These are phyloP conservation scores for Gambusia holbrooki DNA, from an alignment of 2,113 vertebrate genomes.

Conservation along the genomic window DNA sequence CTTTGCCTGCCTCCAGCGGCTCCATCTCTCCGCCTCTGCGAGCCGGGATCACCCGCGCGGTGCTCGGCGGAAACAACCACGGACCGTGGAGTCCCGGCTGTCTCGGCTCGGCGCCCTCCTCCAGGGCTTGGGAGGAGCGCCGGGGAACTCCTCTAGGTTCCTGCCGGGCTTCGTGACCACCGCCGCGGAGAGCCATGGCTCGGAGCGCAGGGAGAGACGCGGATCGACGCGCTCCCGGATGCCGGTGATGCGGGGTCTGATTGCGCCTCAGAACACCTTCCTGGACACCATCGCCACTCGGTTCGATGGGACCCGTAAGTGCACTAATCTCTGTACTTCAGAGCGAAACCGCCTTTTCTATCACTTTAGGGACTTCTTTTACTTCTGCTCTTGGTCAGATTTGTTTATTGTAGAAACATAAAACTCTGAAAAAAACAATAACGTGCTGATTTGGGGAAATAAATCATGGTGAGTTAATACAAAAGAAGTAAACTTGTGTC, in stretches of 20 bases:
- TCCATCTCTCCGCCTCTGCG: conserved; percentile 28
- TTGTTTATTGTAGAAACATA: neutral
- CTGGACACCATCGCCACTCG: conserved; percentile 79
- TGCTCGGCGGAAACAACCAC: conserved; percentile 26
- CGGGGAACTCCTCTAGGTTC: conserved; percentile 68
- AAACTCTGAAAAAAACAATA: no score
- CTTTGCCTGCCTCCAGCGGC: conserved; percentile 26
- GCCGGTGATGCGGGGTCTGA: conserved; percentile 76
- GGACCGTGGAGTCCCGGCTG: conserved; percentile 73
- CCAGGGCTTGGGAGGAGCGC: conserved; percentile 74
- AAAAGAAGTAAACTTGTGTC: neutral
- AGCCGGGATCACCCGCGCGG: conserved; percentile 48
- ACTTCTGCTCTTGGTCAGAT: neutral
- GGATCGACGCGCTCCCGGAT: conserved; percentile 74
- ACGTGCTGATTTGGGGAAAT: neutral
- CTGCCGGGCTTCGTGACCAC: conserved; percentile 74
- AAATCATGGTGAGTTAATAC: neutral
- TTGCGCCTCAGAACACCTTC: conserved; percentile 78
- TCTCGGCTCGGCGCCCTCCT: conserved; percentile 77
- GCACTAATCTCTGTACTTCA: neutral
- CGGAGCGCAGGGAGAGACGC: conserved; percentile 74
- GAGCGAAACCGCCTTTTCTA: conserved; percentile 8
- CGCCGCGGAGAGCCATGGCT: conserved; percentile 57
- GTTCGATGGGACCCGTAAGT: conserved; percentile 79
- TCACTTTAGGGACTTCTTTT: neutral